Evolutionary conservation across 2,113 vertebrate species (phyloP).

Genomic region (Heterotilapia buettikoferi): DNA sequence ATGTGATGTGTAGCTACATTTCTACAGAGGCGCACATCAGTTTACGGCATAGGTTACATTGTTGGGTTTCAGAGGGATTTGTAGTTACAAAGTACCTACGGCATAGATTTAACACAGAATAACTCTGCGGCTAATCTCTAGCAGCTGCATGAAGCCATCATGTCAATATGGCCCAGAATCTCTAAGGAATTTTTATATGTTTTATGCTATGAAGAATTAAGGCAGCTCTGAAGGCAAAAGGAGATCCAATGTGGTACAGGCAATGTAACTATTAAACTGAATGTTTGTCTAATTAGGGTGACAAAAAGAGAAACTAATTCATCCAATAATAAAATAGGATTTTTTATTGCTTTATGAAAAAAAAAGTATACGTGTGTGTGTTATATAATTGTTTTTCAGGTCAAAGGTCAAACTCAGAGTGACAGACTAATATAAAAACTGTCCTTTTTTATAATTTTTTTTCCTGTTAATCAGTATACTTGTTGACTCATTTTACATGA

Average conservation of each 20-base stretch:
- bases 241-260: accelerated
- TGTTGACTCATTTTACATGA: not conserved
- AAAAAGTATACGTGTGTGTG: not conserved
- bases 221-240: not conserved
- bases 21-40: not conserved
- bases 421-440: not conserved
- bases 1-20: not conserved
- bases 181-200: not conserved
- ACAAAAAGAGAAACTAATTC: not conserved
- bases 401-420: not conserved
- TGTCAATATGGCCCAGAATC: not conserved
- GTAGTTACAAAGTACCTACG: not conserved
- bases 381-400: not conserved
- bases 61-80: not conserved
- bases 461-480: not conserved
- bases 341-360: not conserved
- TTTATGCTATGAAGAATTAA: not conserved
- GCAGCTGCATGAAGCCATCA: not conserved
- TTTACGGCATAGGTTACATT: not conserved
- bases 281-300: not conserved
- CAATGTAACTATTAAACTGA: not conserved
- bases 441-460: not conserved
- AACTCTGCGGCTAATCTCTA: not conserved
- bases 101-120: not conserved
- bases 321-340: not conserved